Evolutionary conservation across 2,113 vertebrate genomes (phyloP), one percentile per base, ranked within the genome.

Genomic region (Oryzias javanicus): DNA sequence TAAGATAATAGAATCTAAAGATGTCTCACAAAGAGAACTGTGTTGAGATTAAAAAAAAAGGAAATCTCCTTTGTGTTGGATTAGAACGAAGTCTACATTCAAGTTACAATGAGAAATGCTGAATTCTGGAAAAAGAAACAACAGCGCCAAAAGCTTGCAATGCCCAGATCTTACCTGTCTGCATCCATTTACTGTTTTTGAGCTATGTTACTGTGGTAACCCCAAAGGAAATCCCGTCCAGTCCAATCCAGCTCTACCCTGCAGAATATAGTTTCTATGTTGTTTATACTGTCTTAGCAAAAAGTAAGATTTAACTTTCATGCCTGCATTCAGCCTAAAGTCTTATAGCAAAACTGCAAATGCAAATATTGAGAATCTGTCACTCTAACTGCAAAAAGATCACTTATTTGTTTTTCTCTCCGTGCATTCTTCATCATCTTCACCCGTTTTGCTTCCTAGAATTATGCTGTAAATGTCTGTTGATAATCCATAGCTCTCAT

Each of bases 61-160:
- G 75, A 67, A 69, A 54, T 44, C 77, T 57, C 66, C 45, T 75
- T 74, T 70, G 72, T 83, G 60, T 74, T 51, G 60, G 63, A 60
- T 54, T 64, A 47, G 57, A 79, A 64, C 60, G 70, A 79, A 73
- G 78, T 78, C 81, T 81, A 58, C 62, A 78, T 81, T 52, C 56
- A 59, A 2, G 6, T 73, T 19, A n/a, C 64, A 63, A 44, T 18
- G 24, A 60, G 54, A 80, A 80, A 29, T 79, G 84, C 82, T 85
- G 74, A 85, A 71, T 24, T 67, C 12, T 59, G 70, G 71, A 52
- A 70, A 67, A 55, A 51, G 67, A 61, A 67, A 56, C 53, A 40
- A 72, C 42, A 25, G 24, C 25, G 58, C 72, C 73, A 27, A 7
- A 56, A 74, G 64, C 70, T 52, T 62, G 44, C 54, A 67, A 8